A percentile compares a stretch with the other conserved stretches of the same genome.
Conservation (phyloP, 2,113 vertebrate genomes). For the Gallinago jamesoni region DNA sequence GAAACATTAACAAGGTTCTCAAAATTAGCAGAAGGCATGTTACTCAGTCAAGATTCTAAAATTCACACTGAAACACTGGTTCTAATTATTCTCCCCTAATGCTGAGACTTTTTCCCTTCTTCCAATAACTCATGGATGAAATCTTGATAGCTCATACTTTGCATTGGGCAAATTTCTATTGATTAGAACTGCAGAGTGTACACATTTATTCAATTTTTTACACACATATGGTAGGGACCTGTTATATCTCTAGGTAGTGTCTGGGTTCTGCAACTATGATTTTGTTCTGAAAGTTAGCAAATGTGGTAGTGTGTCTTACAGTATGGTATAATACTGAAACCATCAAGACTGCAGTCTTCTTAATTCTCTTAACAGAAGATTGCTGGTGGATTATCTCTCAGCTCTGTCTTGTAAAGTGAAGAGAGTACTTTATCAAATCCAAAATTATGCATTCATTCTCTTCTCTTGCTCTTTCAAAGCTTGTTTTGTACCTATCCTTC, state of each 20-base stretch:
- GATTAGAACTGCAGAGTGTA: neutral
- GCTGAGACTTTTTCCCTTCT: neutral
- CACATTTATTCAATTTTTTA: neutral
- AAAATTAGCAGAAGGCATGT: neutral
- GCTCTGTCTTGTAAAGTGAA: neutral
- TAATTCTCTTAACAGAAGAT: neutral
- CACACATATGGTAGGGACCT: neutral
- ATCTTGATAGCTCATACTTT: neutral
- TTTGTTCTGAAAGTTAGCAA: neutral
- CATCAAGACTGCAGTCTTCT: neutral
- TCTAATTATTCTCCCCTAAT: accelerated
- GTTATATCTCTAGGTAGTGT: neutral
- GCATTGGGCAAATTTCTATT: neutral
- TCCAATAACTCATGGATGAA: neutral
- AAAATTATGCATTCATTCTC: neutral
- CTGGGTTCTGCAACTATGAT: neutral
- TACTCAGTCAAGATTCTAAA: neutral
- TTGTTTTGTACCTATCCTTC: neutral
- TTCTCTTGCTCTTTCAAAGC: neutral
- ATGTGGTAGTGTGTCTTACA: neutral
- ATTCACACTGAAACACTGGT: neutral
- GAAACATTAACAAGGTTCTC: neutral
- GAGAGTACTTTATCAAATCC: neutral
- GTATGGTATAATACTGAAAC: neutral
- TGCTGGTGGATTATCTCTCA: neutral